Evolutionary conservation across 2,113 vertebrate species (phyloP), one percentile per base, ranked within the genome.

Genomic region (Thinocorus orbignyianus): DNA sequence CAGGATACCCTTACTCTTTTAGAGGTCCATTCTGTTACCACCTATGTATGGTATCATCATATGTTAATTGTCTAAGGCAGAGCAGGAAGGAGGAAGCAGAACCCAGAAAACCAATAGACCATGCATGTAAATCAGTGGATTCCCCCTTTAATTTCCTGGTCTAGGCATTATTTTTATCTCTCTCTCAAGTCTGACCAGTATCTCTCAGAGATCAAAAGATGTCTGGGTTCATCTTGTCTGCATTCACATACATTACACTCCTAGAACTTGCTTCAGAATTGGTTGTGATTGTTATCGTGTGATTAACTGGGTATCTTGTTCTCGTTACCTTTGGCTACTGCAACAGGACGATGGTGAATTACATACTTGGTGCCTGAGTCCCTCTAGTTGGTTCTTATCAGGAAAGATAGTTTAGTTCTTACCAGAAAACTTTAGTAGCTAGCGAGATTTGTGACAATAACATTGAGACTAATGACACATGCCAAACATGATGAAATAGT

Each of bases 161-260:
- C 52, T 69, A 76, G 61, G 77, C 26, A 44, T 26, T 57, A 11
- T 17, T 78, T 86, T 77, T 92, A 13, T 88, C 41, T 73, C 44
- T 61, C 33, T 79, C 84, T 84, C 69, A 66, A 33, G 55, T 71
- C 64, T 95, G 83, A 93, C n/a, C 69, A 90, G 23, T 64, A 51
- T 58, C 77, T 92, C 51, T 90, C 20, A 39, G 69, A 95, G 72
- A 95, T 96, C 42, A 71, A 74, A 78, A 86, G 64, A 81, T 92
- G 86, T 95, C 92, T 97, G 64, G 20, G 69, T 93, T 88, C 77
- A 55, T 78, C 69, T 78, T 68, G 51, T 86, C 72, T 93, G 80
- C 35, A 31, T 78, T 62, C 55, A 48, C n/a, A 61, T n/a, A 44
- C 24, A 6, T 54, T 61, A 31, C 51, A 54, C 25, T 81, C 49